A percentile compares a stretch with the other conserved stretches of the same genome.
Conservation (phyloP, 2,113 vertebrate species). For the Trichomycterus rosablanca region DNA sequence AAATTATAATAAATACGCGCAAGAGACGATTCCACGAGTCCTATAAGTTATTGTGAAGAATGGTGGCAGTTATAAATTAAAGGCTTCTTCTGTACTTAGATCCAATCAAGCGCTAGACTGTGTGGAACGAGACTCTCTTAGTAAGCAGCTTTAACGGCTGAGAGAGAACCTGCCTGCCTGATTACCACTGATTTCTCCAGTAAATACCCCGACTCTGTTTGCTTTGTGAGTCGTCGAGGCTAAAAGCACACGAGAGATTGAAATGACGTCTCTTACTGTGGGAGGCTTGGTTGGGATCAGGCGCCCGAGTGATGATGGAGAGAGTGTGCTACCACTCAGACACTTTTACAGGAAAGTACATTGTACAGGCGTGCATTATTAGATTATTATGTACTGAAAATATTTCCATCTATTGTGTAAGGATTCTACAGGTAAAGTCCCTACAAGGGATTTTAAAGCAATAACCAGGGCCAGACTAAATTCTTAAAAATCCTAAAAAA, state of each 20-base stretch:
- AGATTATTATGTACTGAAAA: too few species aligned
- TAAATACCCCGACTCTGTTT: slow-evolving; percentile 45
- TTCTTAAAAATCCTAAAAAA: too few species aligned
- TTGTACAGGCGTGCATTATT: slow-evolving; percentile 30
- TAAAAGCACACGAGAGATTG: slow-evolving; percentile 39
- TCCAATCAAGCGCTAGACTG: slow-evolving; percentile 38
- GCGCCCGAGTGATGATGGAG: slow-evolving; percentile 34
- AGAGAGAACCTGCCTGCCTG: slow-evolving; percentile 30
- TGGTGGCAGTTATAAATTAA: slow-evolving; percentile 30
- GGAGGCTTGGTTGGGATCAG: slow-evolving; percentile 34
- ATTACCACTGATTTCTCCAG: slow-evolving; percentile 51
- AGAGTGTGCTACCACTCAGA: slow-evolving; percentile 25
- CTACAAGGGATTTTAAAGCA: slow-evolving; percentile 22
- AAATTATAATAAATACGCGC: slow-evolving; percentile 13
- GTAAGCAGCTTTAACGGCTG: slow-evolving; percentile 35
- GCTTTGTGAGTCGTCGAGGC: slow-evolving; percentile 42
- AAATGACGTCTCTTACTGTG: slow-evolving; percentile 45
- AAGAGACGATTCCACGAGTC: slow-evolving; percentile 12
- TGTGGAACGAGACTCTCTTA: slow-evolving; percentile 16
- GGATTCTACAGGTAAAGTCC: too few species aligned
- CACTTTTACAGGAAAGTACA: slow-evolving; percentile 26
- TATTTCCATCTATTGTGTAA: too few species aligned
- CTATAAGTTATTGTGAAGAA: slow-evolving; percentile 28
- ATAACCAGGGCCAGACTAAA: too few species aligned
- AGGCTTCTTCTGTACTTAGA: slow-evolving; percentile 21